Conservation (phyloP, 2,888 invertebrate genomes). For the Apamea anceps region DNA sequence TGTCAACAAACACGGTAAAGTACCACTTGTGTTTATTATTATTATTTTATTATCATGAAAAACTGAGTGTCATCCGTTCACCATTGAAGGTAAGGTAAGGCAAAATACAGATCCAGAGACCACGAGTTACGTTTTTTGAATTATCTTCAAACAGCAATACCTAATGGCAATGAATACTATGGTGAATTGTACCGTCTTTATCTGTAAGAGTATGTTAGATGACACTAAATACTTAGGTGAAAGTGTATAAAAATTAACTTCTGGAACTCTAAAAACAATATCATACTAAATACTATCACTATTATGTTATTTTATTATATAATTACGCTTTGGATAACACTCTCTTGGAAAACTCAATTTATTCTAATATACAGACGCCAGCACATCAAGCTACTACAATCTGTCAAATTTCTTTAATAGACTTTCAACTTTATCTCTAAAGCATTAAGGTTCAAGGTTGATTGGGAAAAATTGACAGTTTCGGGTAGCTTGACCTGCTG, state of each 20-base stretch:
- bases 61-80: constrained; percentile 13
- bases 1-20: constrained; percentile 16
- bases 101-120: no score
- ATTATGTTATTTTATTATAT: constrained; percentile 48
- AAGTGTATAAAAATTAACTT: neutral
- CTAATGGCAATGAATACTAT: neutral
- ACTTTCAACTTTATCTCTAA: no score
- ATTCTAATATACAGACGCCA: no score
- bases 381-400: no score
- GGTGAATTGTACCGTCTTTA: neutral
- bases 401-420: no score
- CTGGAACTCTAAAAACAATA: neutral
- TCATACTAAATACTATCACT: neutral
- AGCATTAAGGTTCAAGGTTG: no score
- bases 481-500: no score
- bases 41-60: constrained; percentile 13
- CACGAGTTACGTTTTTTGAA: no score
- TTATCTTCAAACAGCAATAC: neutral
- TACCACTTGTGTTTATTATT: constrained; percentile 7
- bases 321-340: constrained; percentile 48
- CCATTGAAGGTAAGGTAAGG: neutral
- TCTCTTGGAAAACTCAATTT: constrained; percentile 68
- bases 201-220: neutral
- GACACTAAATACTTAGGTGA: neutral
- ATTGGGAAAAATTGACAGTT: no score